phyloP scores from a whole-genome alignment of 2,113 vertebrate species.

The Galemys pyrenaicus region DNA sequence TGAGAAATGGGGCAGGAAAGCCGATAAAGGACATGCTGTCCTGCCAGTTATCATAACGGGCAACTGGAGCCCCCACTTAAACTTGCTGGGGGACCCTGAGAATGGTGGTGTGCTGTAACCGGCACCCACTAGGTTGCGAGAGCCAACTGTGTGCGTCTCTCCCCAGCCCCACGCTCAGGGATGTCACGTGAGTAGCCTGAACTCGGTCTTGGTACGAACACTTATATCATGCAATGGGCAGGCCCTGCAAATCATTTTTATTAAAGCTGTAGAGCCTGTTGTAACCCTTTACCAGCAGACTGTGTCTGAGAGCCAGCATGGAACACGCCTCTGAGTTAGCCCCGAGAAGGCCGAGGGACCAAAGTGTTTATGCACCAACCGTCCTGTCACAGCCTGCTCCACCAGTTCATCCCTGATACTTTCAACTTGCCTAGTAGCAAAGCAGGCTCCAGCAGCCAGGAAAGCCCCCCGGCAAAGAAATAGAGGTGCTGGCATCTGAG shows the following conservation, averaged over 20 bases:
- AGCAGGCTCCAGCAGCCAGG: neutral
- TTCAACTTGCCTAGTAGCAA: neutral
- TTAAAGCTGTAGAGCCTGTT: neutral
- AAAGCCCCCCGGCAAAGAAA: neutral
- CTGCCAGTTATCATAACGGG: neutral
- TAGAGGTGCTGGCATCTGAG: neutral
- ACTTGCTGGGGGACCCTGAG: neutral
- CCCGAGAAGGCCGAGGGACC: neutral
- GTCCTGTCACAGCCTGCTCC: neutral
- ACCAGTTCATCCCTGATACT: neutral
- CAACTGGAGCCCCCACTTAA: neutral
- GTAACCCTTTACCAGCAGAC: neutral
- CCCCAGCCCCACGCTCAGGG: neutral
- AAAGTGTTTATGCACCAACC: neutral
- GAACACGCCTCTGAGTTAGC: neutral
- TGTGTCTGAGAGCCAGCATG: neutral
- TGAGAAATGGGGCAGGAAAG: neutral
- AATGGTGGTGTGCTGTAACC: no score
- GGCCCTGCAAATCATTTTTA: neutral
- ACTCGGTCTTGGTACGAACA: neutral
- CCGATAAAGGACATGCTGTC: neutral
- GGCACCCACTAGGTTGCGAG: neutral
- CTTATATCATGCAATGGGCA: neutral
- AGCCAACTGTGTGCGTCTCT: neutral
- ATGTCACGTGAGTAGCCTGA: neutral